A percentile compares a stretch with the other conserved stretches of the same genome.
Conservation (phyloP, 2,888 invertebrate species). For the Galerucella nymphaeae region DNA sequence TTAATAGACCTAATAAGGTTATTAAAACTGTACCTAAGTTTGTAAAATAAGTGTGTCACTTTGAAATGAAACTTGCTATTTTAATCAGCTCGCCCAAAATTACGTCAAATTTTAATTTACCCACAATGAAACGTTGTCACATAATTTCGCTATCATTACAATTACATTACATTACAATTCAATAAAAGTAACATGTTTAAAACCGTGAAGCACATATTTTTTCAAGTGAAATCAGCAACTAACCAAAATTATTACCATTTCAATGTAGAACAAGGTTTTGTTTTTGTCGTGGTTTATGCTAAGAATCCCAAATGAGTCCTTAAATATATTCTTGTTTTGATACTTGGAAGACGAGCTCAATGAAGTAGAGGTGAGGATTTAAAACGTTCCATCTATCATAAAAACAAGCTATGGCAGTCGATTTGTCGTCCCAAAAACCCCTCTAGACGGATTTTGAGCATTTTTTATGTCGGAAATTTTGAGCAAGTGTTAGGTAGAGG, state of each 20-base stretch:
- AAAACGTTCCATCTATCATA: too few relatives aligned
- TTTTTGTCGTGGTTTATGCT: neutral
- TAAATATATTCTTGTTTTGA: slow-evolving; percentile 3
- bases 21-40: neutral
- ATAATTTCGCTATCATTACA: slow-evolving; percentile 2
- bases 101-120: neutral
- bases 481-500: too few relatives aligned
- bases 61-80: neutral
- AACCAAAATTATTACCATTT: neutral
- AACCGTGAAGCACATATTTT: neutral
- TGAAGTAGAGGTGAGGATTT: neutral
- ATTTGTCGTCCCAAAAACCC: too few relatives aligned
- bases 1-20: neutral
- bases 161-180: slow-evolving; percentile 9
- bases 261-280: slow-evolving; percentile 14
- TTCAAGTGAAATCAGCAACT: slow-evolving; percentile 5
- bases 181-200: neutral
- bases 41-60: too few relatives aligned
- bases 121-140: neutral
- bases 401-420: too few relatives aligned
- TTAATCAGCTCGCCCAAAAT: neutral
- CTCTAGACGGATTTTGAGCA: too few relatives aligned
- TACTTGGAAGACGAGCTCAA: neutral
- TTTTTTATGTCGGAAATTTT: too few relatives aligned
- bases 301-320: neutral